Conservation (phyloP, 2,888 invertebrate species). For the Ichneumoninae sp. region DNA sequence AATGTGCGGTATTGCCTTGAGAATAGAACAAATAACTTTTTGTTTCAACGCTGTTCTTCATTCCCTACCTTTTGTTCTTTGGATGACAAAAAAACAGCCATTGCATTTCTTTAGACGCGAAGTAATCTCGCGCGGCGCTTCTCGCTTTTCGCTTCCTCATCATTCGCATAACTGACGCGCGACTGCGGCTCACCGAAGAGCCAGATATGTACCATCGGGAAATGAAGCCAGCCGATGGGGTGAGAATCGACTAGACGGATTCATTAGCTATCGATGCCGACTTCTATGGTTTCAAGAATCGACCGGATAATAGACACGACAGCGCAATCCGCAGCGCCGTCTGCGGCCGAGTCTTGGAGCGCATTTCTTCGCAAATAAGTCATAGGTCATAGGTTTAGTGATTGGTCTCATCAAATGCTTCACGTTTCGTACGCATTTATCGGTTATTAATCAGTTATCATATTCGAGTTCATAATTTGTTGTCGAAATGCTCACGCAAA, state of each 20-base stretch:
- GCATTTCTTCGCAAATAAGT: background rate
- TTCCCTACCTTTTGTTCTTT: too few species aligned
- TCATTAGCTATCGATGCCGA: constrained; percentile 21
- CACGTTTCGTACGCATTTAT: background rate
- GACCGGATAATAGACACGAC: background rate
- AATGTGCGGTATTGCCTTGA: too few species aligned
- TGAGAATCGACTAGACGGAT: constrained; percentile 11
- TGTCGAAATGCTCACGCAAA: background rate
- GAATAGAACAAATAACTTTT: too few species aligned
- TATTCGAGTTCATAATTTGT: background rate
- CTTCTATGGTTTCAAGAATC: constrained; percentile 27
- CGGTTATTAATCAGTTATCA: background rate
- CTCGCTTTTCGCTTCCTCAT: too few species aligned
- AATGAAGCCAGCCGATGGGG: constrained; percentile 19
- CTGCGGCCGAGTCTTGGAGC: background rate
- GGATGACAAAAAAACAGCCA: too few species aligned
- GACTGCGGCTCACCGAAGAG: background rate
- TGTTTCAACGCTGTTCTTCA: too few species aligned
- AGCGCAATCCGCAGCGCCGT: background rate
- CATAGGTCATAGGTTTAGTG: background rate
- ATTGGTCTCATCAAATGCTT: background rate
- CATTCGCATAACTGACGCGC: too few species aligned
- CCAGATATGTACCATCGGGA: constrained; percentile 20
- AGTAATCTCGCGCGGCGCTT: too few species aligned
- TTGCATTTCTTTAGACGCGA: background rate